Conservation (phyloP, 1,140 invertebrate species). For the Rhynchophorus ferrugineus region DNA sequence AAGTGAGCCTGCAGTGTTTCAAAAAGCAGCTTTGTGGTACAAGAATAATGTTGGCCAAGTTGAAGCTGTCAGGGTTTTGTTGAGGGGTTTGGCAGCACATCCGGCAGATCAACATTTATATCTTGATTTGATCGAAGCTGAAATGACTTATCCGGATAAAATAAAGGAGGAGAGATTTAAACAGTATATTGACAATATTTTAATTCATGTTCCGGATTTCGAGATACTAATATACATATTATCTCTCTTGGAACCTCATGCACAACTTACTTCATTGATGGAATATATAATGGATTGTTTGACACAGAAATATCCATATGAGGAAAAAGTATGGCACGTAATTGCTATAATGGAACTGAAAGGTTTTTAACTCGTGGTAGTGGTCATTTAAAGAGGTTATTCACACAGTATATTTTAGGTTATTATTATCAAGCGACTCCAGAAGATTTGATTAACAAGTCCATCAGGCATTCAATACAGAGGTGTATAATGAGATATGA, state of each 20-base stretch:
- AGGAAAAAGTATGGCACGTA: slow-evolving; percentile 9
- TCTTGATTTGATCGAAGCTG: slow-evolving; percentile 2
- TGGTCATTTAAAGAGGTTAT: background rate
- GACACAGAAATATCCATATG: slow-evolving; percentile 1
- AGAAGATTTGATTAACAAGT: background rate
- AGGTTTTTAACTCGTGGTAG: slow-evolving; percentile 3
- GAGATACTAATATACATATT: background rate
- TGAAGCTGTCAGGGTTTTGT: slow-evolving; percentile 21
- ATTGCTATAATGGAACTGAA: slow-evolving; percentile 5
- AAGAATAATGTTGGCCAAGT: slow-evolving; percentile 16
- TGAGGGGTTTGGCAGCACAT: slow-evolving; percentile 4
- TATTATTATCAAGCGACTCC: slow-evolving; percentile 2
- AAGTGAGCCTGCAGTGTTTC: background rate
- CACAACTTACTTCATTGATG: background rate
- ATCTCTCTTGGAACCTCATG: slow-evolving; percentile 1
- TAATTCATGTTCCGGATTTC: background rate
- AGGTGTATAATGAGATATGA: slow-evolving; percentile 17
- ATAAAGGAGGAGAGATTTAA: background rate
- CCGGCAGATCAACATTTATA: background rate
- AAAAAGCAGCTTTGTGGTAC: background rate
- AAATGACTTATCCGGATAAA: background rate
- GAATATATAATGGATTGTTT: slow-evolving; percentile 4
- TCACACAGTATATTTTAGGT: slow-evolving; percentile 6
- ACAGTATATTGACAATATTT: slow-evolving; percentile 4
- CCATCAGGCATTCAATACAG: slow-evolving; percentile 1